A percentile compares a stretch with the other conserved stretches of the same genome.
Evolutionary conservation across 2,888 invertebrate genomes (phyloP).

Genomic region (Phaedon cochleariae): DNA sequence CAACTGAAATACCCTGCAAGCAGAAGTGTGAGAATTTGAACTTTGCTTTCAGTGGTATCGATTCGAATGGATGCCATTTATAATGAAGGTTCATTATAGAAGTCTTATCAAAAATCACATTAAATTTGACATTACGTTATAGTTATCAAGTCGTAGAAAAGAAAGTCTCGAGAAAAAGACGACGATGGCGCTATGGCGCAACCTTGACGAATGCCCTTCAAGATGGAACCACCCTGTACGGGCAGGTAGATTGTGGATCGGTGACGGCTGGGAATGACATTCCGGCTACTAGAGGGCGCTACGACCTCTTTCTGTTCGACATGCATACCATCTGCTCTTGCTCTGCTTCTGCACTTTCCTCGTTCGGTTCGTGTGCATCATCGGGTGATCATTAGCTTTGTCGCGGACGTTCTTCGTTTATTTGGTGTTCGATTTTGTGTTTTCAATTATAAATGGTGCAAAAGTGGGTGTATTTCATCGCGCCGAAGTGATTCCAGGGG

Average conservation of each 20-base stretch:
- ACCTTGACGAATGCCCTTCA: not conserved
- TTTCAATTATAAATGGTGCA: slow-evolving; percentile 1
- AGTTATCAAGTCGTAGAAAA: not conserved
- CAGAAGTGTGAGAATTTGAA: too few relatives aligned
- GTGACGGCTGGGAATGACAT: not conserved
- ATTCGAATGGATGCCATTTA: too few relatives aligned
- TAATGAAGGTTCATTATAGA: too few relatives aligned
- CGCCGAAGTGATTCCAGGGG: not conserved
- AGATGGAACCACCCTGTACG: not conserved
- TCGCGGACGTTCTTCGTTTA: slow-evolving; percentile 1
- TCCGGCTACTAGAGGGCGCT: not conserved
- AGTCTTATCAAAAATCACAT: too few relatives aligned
- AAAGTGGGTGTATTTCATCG: not conserved
- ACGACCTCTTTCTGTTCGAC: not conserved
- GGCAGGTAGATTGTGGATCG: not conserved
- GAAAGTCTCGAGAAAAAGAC: not conserved
- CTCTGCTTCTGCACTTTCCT: not conserved
- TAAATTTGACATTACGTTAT: too few relatives aligned
- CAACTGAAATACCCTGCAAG: too few relatives aligned
- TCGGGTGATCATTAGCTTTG: slow-evolving; percentile 1
- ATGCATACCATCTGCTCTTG: slow-evolving; percentile 2
- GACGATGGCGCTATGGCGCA: not conserved
- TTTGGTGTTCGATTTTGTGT: slow-evolving; percentile 2
- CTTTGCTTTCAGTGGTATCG: too few relatives aligned
- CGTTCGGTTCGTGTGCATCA: not conserved